Evolutionary conservation across 2,888 invertebrate genomes (phyloP).

Genomic region (Polymixis flavicincta): DNA sequence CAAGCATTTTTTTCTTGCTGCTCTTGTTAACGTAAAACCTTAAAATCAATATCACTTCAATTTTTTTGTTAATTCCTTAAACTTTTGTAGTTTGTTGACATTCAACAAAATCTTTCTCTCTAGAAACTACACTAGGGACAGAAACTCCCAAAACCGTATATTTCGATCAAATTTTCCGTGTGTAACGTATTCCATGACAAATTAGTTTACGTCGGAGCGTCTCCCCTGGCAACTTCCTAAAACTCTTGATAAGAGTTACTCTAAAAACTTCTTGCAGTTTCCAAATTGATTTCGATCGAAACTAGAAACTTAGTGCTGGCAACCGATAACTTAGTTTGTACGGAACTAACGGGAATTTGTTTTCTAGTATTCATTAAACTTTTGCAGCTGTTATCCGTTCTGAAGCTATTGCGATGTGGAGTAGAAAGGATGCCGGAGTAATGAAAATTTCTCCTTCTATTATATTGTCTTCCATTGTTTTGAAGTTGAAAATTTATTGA

Average conservation of each 20-base stretch:
- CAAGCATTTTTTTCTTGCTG: background rate
- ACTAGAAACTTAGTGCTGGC: constrained; percentile 72
- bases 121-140: constrained; percentile 3
- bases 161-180: constrained; percentile 54
- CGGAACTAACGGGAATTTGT: constrained; percentile 68
- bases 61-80: background rate
- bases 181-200: constrained; percentile 62
- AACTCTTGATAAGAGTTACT: constrained; percentile 66
- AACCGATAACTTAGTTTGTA: constrained; percentile 76
- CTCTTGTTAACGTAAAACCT: too few species aligned
- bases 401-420: constrained; percentile 44
- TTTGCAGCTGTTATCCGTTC: constrained; percentile 55
- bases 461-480: constrained; percentile 45
- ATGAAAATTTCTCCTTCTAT: constrained; percentile 49
- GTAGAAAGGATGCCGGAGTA: constrained; percentile 39
- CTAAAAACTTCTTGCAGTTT: constrained; percentile 76
- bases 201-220: constrained; percentile 61
- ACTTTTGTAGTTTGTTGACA: background rate
- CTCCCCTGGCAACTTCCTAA: constrained; percentile 49
- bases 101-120: constrained; percentile 3
- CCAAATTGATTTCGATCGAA: constrained; percentile 82
- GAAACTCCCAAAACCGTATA: constrained; percentile 13
- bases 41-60: background rate
- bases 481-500: constrained; percentile 34
- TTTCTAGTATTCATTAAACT: constrained; percentile 69